Conservation (phyloP, 2,797 vertebrate genomes). For the Rhodeus uyekii region DNA sequence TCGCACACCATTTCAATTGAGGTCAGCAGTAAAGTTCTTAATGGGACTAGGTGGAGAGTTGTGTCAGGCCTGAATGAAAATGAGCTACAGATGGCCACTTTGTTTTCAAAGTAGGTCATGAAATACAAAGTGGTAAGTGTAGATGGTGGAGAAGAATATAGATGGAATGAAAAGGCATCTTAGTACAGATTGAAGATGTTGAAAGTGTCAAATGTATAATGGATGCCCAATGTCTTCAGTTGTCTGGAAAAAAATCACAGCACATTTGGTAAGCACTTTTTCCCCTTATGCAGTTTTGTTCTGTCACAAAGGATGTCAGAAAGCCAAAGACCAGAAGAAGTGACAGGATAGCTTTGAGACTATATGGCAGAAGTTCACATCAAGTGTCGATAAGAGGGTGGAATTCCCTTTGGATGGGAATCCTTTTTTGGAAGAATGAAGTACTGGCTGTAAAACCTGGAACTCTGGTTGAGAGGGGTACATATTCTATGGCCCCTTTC, state of each 20-base stretch:
- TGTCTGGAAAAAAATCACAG: neutral
- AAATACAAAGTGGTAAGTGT: neutral
- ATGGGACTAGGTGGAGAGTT: neutral
- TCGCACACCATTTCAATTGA: neutral
- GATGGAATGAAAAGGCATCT: constrained; percentile 3
- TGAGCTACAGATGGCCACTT: neutral
- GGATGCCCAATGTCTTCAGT: neutral
- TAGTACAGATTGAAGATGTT: neutral
- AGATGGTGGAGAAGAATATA: constrained; percentile 1
- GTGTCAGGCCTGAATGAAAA: neutral
- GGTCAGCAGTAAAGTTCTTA: neutral
- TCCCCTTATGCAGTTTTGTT: neutral
- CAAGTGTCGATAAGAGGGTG: neutral
- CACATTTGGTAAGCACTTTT: neutral
- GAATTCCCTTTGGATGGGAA: too few species aligned
- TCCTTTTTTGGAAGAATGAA: too few species aligned
- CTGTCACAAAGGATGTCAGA: neutral
- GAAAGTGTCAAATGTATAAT: constrained; percentile 16
- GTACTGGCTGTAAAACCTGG: too few species aligned
- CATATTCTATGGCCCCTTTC: too few species aligned
- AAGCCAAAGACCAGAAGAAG: neutral
- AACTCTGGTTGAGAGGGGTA: too few species aligned
- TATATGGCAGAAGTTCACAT: neutral
- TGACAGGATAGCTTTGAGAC: constrained; percentile 1
- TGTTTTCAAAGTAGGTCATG: constrained; percentile 13